phyloP scores from a whole-genome alignment of 2,888 invertebrate genomes.

The Sphinx pinastri region DNA sequence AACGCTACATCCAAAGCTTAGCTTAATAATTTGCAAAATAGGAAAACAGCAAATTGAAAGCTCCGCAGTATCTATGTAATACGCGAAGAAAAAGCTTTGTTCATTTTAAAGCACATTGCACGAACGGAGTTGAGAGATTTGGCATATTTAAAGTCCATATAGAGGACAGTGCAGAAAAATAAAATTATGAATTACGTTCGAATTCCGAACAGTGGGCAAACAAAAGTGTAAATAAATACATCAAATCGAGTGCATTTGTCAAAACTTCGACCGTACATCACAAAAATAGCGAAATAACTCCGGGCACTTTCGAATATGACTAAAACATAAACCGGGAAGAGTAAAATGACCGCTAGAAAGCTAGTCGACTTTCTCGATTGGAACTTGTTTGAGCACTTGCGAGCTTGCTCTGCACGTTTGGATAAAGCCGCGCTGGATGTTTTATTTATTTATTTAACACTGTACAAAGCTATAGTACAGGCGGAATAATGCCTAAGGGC shows the following conservation, averaged over 20 bases:
- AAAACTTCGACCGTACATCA: slow-evolving; percentile 22
- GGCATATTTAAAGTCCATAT: no score
- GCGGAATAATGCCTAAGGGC: no score
- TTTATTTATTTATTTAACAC: no score
- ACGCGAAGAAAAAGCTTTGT: no score
- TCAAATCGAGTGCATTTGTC: slow-evolving; percentile 28
- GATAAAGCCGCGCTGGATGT: slow-evolving; percentile 28
- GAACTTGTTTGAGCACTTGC: slow-evolving; percentile 50
- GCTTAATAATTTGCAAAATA: no score
- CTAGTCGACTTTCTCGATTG: slow-evolving; percentile 54
- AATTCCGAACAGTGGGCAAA: background rate
- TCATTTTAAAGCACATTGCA: no score
- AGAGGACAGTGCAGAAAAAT: no score
- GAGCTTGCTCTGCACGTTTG: slow-evolving; percentile 33
- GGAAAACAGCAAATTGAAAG: no score
- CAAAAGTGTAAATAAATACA: background rate
- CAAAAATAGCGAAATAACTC: background rate
- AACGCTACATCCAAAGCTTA: no score
- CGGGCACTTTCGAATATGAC: slow-evolving; percentile 27
- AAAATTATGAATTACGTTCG: background rate
- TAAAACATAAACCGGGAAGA: slow-evolving; percentile 29
- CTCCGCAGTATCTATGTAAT: no score
- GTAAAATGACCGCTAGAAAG: slow-evolving; percentile 48
- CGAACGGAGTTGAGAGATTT: no score
- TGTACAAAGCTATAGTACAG: no score